phyloP scores from a whole-genome alignment of 2,113 vertebrate species.

The Chrysemys picta region DNA sequence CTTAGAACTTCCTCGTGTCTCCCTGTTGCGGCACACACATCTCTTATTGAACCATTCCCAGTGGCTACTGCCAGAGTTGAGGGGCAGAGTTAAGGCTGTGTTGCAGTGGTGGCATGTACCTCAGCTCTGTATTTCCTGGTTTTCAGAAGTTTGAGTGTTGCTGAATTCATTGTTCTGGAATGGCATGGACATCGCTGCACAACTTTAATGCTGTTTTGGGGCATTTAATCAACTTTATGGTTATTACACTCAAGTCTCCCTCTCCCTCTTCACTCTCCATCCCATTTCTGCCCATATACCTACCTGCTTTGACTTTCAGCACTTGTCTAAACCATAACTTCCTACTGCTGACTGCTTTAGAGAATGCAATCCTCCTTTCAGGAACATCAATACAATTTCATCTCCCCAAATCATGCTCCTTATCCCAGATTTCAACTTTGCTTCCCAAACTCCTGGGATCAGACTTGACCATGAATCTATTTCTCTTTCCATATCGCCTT shows the following conservation, averaged over 20 bases:
- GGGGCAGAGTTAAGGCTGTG: neutral
- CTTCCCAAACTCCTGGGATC: neutral
- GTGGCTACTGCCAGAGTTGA: neutral
- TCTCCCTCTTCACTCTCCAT: neutral
- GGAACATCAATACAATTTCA: neutral
- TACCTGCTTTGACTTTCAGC: neutral
- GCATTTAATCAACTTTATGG: neutral
- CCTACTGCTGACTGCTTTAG: neutral
- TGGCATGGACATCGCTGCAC: no score
- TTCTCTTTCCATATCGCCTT: no score
- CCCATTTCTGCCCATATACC: neutral
- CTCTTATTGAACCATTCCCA: neutral
- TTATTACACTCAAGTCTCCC: accelerated
- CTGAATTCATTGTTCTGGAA: neutral
- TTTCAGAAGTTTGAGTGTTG: neutral
- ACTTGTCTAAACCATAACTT: neutral
- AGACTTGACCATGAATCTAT: no score
- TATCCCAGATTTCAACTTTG: neutral
- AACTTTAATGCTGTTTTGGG: neutral
- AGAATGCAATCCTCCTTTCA: neutral
- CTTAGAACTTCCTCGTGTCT: neutral
- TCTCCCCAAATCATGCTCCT: no score
- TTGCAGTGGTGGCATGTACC: accelerated
- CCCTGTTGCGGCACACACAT: neutral
- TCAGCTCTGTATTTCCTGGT: neutral